Evolutionary conservation across 2,888 invertebrate genomes (phyloP).

Genomic region (Eucriotettix oculatus): DNA sequence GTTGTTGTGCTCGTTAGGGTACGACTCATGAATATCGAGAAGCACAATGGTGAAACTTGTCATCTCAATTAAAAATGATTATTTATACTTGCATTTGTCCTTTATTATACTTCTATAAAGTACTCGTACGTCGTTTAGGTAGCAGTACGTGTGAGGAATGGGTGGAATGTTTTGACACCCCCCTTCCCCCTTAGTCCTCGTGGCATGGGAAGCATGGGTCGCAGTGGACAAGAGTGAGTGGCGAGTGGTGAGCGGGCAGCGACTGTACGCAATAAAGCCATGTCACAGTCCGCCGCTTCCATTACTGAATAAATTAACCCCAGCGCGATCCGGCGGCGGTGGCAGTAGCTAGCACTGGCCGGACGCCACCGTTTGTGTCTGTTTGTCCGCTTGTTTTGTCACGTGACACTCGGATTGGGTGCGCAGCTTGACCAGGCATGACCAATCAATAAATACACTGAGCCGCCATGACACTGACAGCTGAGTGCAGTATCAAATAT

Average conservation of each 20-base stretch:
- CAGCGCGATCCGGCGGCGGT: constrained; percentile 1
- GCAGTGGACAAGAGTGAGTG: not conserved
- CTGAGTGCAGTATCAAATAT: constrained; percentile 7
- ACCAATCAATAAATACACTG: constrained; percentile 7
- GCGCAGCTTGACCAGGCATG: constrained; percentile 2
- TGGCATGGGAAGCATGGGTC: no score
- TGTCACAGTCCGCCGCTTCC: constrained; percentile 12
- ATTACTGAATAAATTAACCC: constrained; percentile 13
- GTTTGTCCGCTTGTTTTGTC: constrained; percentile 6
- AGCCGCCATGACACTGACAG: constrained; percentile 2
- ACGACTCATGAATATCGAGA: no score
- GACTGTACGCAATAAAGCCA: constrained; percentile 13
- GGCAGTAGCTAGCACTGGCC: not conserved
- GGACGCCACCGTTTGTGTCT: not conserved
- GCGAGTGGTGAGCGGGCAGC: not conserved
- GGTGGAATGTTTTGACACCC: no score
- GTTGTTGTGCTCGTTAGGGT: no score
- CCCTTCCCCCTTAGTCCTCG: no score
- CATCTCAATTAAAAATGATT: no score
- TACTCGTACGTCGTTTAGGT: no score
- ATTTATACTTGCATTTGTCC: no score
- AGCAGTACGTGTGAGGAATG: no score
- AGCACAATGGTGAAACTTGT: no score
- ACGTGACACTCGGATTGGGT: constrained; percentile 4
- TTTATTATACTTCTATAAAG: no score